phyloP scores from a whole-genome alignment of 2,797 vertebrate species.

The Mus minutoides region DNA sequence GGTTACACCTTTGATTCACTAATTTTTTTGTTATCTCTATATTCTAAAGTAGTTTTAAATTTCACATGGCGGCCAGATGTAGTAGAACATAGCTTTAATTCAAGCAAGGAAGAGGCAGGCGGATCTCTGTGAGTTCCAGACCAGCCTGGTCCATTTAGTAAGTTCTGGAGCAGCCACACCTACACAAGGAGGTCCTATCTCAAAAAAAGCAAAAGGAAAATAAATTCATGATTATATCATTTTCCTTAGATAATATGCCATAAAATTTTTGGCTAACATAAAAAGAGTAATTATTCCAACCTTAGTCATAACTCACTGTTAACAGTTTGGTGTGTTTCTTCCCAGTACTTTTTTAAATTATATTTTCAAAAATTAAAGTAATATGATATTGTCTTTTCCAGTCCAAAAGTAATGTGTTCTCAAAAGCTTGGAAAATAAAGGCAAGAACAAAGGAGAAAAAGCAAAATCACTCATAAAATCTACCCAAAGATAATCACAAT shows the following conservation, averaged over 20 bases:
- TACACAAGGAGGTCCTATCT: background rate
- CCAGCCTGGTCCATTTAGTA: background rate
- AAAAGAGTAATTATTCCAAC: background rate
- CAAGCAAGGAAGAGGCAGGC: background rate
- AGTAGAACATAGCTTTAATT: background rate
- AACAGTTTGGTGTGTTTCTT: slow-evolving; percentile 72
- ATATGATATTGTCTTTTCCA: slow-evolving; percentile 71
- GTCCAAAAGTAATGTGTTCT: slow-evolving; percentile 65
- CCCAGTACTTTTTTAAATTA: slow-evolving; percentile 48
- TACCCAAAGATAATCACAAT: slow-evolving; percentile 59
- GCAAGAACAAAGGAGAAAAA: slow-evolving; percentile 55
- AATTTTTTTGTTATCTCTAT: slow-evolving; percentile 50
- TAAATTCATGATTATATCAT: background rate
- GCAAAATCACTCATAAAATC: slow-evolving; percentile 41
- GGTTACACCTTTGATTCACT: slow-evolving; percentile 27
- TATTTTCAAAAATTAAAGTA: slow-evolving; percentile 49
- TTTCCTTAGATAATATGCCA: slow-evolving; percentile 29
- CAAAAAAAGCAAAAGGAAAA: background rate
- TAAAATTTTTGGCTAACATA: slow-evolving; percentile 29
- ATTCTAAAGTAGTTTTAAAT: slow-evolving; percentile 45
- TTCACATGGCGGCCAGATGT: background rate
- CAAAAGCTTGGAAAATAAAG: slow-evolving; percentile 68
- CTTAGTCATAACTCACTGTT: slow-evolving; percentile 56
- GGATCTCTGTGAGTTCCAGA: background rate
- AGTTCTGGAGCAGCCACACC: background rate